Conservation (phyloP, 2,888 invertebrate genomes). For the Sarcophaga carnaria region DNA sequence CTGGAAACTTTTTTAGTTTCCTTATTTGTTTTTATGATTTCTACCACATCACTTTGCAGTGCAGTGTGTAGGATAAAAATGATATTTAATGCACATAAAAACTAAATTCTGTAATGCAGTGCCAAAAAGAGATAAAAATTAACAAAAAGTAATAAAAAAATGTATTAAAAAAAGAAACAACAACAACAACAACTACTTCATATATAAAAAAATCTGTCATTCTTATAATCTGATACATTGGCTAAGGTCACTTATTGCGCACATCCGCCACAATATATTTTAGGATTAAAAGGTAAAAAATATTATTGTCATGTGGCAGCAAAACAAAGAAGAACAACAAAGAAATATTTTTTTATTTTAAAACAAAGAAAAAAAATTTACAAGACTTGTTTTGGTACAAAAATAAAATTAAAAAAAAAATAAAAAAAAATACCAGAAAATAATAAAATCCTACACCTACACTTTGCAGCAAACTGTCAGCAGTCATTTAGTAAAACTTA, state of each 20-base stretch:
- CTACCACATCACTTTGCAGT: neutral
- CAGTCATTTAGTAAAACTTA: neutral
- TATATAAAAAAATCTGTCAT: conserved; percentile 34
- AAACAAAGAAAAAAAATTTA: conserved; percentile 29
- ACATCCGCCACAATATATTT: conserved; percentile 39
- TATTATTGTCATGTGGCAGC: neutral
- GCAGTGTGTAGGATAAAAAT: neutral
- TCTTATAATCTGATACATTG: conserved; percentile 58
- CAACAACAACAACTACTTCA: conserved; percentile 4
- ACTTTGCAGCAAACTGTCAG: neutral
- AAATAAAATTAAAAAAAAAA: neutral
- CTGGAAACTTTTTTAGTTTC: too few relatives aligned
- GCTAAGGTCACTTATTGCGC: conserved; percentile 53
- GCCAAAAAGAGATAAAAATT: conserved; percentile 60
- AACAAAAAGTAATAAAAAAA: neutral
- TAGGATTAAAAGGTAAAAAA: conserved; percentile 11
- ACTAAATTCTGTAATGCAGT: conserved; percentile 28
- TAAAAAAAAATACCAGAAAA: neutral
- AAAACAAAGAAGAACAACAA: conserved; percentile 5
- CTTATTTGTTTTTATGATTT: too few relatives aligned
- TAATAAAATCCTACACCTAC: conserved; percentile 36
- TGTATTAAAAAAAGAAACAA: neutral
- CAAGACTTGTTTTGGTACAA: conserved; percentile 27
- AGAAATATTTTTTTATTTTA: conserved; percentile 2
- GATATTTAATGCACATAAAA: neutral